Evolutionary conservation across 2,888 invertebrate species (phyloP), one percentile per base, ranked within the genome.

Genomic region (Epinotia brunnichana): DNA sequence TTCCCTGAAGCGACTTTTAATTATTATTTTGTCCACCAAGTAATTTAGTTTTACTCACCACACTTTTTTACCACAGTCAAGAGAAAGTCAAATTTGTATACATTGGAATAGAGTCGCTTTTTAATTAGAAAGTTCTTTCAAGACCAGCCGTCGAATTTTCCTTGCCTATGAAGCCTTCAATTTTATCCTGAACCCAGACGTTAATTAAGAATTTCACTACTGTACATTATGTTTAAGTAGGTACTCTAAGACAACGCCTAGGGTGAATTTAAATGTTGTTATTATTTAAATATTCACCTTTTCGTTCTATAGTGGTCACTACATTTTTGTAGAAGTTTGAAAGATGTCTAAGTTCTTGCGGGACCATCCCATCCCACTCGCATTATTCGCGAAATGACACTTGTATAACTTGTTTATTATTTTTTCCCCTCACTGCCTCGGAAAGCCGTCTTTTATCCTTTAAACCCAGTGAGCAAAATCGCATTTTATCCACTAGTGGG

Each of bases 121-220:
- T 63, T 39, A 9, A 59, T 17, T 21, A 29, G n/a, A 62, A 62
- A 62, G 17, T 5, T 9, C 3, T 62, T 39, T 10, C 3, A 9
- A 13, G n/a, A 11, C 1, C 13, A n/a, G 21, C 39, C 48, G 53
- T 63, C 35, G 5, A 13, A 29, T 44, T 41, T 54, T 24, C 54
- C 41, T 39, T 54, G 24, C 19, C 41, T n/a, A 61, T 54, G 41
- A 66, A 66, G 39, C 54, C 54, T 54, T 13, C 54, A 73, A 74
- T 79, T 79, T 79, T 80, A 80, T 79, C 76, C 73, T 74, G 73
- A 69, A 77, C 74, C 73, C 76, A 62, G 69, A 72, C 76, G 69
- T 80, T 84, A 84, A 85, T 85, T 85, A 83, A 82, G 81, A 83
- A 48, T 81, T 81, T 77, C 77, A 78, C 81, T 77, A 76, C 79